Conservation (phyloP, 2,888 invertebrate genomes). For the Parasteatoda lunata region DNA sequence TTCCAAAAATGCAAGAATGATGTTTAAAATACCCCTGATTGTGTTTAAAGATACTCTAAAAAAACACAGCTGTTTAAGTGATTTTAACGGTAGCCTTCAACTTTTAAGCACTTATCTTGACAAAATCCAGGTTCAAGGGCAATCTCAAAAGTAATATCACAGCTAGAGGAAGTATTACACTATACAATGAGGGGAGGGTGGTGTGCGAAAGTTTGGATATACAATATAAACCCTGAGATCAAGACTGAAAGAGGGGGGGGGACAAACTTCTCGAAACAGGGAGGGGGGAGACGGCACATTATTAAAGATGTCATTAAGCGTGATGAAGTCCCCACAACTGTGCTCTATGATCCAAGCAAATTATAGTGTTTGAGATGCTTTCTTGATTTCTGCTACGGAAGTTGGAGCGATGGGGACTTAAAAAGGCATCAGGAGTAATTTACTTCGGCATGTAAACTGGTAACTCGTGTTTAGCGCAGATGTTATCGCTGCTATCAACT, state of each 20-base stretch:
- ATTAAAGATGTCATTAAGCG: conserved; percentile 21
- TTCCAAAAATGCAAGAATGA: too few relatives aligned
- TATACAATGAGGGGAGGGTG: neutral
- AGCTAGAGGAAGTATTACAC: neutral
- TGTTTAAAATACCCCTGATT: too few relatives aligned
- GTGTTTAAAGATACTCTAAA: too few relatives aligned
- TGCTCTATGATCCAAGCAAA: neutral
- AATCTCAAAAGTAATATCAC: too few relatives aligned
- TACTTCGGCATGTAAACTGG: neutral
- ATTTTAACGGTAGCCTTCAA: neutral
- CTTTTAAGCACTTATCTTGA: neutral
- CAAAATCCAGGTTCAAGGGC: conserved; percentile 35
- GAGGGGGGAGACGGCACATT: conserved; percentile 6
- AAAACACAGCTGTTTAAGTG: too few relatives aligned
- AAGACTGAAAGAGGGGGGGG: neutral
- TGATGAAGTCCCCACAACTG: conserved; percentile 23
- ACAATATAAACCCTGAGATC: neutral
- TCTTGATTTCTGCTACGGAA: conserved; percentile 8
- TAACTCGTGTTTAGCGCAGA: neutral
- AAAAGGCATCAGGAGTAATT: neutral
- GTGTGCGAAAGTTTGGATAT: conserved; percentile 2
- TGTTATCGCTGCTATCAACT: neutral
- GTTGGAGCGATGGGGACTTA: conserved; percentile 9
- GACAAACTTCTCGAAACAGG: neutral
- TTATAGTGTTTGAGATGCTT: conserved; percentile 8